Conservation (phyloP, 2,888 invertebrate genomes). For the Cerastoderma edule region DNA sequence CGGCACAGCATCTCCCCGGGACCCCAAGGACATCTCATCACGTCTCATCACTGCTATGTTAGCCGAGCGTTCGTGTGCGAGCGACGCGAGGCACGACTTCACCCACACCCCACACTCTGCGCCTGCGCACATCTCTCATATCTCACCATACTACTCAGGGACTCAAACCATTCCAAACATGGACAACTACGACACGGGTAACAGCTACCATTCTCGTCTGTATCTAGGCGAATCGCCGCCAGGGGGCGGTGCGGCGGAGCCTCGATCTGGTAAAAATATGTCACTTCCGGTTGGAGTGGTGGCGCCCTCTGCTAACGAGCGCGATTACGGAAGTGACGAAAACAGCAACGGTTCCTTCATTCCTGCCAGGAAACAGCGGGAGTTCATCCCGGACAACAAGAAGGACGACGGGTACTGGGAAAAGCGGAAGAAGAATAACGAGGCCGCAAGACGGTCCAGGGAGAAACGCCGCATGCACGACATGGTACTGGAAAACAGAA, state of each 20-base stretch:
- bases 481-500: constrained; percentile 97
- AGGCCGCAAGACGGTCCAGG: constrained; percentile 97
- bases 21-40: constrained; percentile 23
- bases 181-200: constrained; percentile 18
- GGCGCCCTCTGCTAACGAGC: constrained; percentile 59
- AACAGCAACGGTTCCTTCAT: constrained; percentile 50
- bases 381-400: constrained; percentile 95
- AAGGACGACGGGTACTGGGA: constrained; percentile 99
- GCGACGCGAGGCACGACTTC: constrained; percentile 3
- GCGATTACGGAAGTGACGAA: constrained; percentile 19
- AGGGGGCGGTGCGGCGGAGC: constrained; percentile 39
- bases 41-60: constrained; percentile 61
- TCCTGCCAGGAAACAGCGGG: constrained; percentile 93
- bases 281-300: constrained; percentile 65
- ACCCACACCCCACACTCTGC: constrained; percentile 34
- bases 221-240: constrained; percentile 20
- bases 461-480: constrained; percentile 98
- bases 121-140: too few species aligned
- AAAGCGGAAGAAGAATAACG: constrained; percentile 96
- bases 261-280: constrained; percentile 43
- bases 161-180: constrained; percentile 13
- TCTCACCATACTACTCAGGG: constrained; percentile 32
- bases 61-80: constrained; percentile 36
- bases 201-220: constrained; percentile 2
- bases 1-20: constrained; percentile 12